Evolutionary conservation across 2,888 invertebrate genomes (phyloP), one percentile per base, ranked within the genome.

Genomic region (Eilema depressum): DNA sequence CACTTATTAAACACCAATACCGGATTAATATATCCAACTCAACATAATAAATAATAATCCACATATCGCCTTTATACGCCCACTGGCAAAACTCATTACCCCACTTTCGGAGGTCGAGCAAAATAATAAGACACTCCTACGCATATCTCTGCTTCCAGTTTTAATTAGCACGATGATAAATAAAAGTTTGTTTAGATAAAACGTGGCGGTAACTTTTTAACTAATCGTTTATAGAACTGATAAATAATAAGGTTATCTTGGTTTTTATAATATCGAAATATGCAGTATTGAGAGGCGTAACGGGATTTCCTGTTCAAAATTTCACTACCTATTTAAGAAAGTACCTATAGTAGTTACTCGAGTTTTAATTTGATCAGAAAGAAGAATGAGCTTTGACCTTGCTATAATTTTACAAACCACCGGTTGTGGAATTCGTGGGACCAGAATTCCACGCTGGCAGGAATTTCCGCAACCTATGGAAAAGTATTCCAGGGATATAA

Each of bases 81-180:
- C 69, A 80, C 82, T 63, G 0, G 61, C 26, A 56, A 66, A 63
- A 61, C 26, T 70, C 70, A 69, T 77, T 77, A 67, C 67, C 77
- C 82, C 25, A 80, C 63, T 68, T 80, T 73, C 41, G 57, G 41
- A 66, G 10, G 33, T 66, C 41, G 30, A 61, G 71, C 64, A 66
- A 72, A 71, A 80, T 76, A 81, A 59, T 71, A 74, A 65, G 63
- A 61, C 47, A 77, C 74, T 62, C 80, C 77, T 57, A 77, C 82
- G 11, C 28, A 25, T n/a, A 28, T 30, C 20, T 65, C 47, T 63
- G 69, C 74, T 60, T 57, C 64, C 23, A 66, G 71, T 75, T 77
- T 63, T 80, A 80, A 80, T 82, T 75, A 82, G 74, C 74, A 75
- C 63, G 41, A 57, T 70, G 71, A 79, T 79, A 73, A 77, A 80